Evolutionary conservation across 2,113 vertebrate species (phyloP), one percentile per base, ranked within the genome.

Genomic region (Solea solea): DNA sequence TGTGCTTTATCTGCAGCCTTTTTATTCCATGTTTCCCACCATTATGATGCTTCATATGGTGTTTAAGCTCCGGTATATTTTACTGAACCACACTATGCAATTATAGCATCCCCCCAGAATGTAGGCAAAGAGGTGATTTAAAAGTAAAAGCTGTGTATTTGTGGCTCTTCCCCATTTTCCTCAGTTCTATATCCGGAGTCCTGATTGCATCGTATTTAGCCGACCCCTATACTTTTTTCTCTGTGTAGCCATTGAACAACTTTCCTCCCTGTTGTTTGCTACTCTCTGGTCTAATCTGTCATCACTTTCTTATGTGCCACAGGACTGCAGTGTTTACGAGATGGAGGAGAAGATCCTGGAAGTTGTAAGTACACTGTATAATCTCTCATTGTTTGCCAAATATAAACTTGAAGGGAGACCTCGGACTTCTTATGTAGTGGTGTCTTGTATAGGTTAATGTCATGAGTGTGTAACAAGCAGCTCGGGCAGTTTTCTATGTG

Each of bases 281-380:
- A 45, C 65, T 64, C 57, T 11, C 8, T 11, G 9, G 15, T 49
- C 67, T 85, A 55, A 84, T 81, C 73, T 86, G 51, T 82, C 72
- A 41, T 83, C 27, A 1, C 69, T 80, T 83, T 81, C 76, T 66
- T 83, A 83, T 92, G 27, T 79, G 82, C 89, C 81, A 86, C 91
- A 99, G 97, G 96, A 98, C 85, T 97, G 93, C 92, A 93, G 94
- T 76, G 93, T 99, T 55, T 95, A 94, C 74, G 96, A 97, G 88
- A 99, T 98, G 97, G 97, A 99, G 84, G 97, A 98, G 85, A 96
- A 95, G 94, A 97, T 99, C 91, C 91, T 98, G 75, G 93, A 91
- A 89, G 95, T 99, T 67, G 97, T 99, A 93, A 96, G 97, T 96
- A 90, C 72, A 5, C 57, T 52, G 0, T 14, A 15, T 3, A 21